Evolutionary conservation across 2,113 vertebrate genomes (phyloP).

Genomic region (Chrysochloris asiatica): DNA sequence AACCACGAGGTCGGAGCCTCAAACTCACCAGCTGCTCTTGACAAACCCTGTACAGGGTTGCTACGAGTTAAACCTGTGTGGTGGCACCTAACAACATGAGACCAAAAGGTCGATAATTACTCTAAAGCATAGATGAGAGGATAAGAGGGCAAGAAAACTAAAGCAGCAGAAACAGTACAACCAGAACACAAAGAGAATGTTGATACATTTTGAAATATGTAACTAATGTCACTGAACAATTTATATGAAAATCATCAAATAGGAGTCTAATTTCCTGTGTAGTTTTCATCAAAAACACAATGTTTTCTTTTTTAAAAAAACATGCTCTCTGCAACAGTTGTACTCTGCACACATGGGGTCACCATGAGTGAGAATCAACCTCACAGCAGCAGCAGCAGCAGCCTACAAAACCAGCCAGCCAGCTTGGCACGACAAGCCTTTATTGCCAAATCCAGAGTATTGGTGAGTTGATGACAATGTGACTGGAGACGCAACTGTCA

Average conservation of each 20-base stretch:
- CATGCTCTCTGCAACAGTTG: not conserved
- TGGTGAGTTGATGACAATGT: slow-evolving; percentile 32
- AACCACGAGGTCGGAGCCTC: no score
- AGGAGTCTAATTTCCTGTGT: not conserved
- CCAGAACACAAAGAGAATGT: not conserved
- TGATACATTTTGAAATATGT: not conserved
- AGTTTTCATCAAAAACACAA: not conserved
- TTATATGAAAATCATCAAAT: not conserved
- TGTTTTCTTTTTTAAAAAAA: no score
- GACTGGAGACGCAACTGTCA: not conserved
- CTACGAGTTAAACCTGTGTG: no score
- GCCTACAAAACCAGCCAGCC: slow-evolving; percentile 45
- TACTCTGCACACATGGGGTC: not conserved
- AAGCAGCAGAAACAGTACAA: not conserved
- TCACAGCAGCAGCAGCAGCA: not conserved
- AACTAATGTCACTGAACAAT: not conserved
- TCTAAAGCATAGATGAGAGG: not conserved
- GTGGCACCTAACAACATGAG: not conserved
- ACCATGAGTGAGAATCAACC: not conserved
- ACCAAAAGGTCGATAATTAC: not conserved
- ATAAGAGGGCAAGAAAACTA: not conserved
- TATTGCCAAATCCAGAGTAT: not conserved
- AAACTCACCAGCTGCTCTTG: no score
- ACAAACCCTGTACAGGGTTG: no score
- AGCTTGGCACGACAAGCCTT: slow-evolving; percentile 5